Evolutionary conservation across 2,888 invertebrate genomes (phyloP).

Genomic region (Epistrophe eligans): DNA sequence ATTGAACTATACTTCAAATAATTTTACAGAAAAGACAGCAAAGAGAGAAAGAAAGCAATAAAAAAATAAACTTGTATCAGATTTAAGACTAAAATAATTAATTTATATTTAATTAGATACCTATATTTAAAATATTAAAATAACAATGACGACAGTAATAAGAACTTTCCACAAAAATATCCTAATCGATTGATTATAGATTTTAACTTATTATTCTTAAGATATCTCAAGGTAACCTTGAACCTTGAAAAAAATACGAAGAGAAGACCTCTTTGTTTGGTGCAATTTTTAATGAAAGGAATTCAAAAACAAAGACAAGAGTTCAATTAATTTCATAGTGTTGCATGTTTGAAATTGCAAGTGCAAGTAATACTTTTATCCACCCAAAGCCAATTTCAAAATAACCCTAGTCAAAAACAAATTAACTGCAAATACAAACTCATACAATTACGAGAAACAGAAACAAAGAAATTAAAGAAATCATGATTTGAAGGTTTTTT

Average conservation of each 20-base stretch:
- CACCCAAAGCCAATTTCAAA: constrained; percentile 39
- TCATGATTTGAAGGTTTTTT: constrained; percentile 41
- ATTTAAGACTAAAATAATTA: too few relatives aligned
- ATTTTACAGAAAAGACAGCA: too few relatives aligned
- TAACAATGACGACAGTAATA: not conserved
- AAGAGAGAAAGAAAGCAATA: too few relatives aligned
- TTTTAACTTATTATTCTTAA: not conserved
- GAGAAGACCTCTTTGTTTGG: not conserved
- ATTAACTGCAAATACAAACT: constrained; percentile 37
- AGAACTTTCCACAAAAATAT: not conserved
- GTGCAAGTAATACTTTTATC: constrained; percentile 39
- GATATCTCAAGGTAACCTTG: not conserved
- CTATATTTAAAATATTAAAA: too few relatives aligned
- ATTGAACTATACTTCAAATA: too few relatives aligned
- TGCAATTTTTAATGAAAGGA: constrained; percentile 22
- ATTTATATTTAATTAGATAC: too few relatives aligned
- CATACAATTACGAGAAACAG: constrained; percentile 16
- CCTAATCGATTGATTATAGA: not conserved
- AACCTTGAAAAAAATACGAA: constrained; percentile 6
- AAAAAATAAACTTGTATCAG: too few relatives aligned
- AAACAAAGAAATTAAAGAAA: constrained; percentile 26
- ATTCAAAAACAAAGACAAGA: constrained; percentile 11
- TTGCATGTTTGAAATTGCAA: constrained; percentile 40
- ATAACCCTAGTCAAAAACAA: constrained; percentile 34
- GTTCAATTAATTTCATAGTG: constrained; percentile 34